phyloP scores from a whole-genome alignment of 2,113 vertebrate species.

The Hydrolagus affinis region DNA sequence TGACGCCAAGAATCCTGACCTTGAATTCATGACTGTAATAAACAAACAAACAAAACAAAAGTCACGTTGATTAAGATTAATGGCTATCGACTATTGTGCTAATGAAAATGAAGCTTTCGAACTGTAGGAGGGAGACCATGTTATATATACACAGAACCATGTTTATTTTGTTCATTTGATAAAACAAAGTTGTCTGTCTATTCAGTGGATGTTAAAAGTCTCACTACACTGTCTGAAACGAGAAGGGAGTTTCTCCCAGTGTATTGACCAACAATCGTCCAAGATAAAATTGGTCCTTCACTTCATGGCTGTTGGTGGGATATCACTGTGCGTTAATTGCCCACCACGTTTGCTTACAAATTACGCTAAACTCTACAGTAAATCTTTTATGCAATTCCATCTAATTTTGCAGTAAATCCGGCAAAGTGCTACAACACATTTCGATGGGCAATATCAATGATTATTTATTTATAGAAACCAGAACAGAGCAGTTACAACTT shows the following conservation, averaged over 20 bases:
- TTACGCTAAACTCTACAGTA: too few relatives aligned
- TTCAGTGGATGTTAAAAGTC: background rate
- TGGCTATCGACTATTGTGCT: constrained; percentile 3
- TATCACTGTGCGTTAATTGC: too few relatives aligned
- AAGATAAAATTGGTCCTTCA: background rate
- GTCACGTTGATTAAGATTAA: constrained; percentile 24
- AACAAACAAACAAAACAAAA: background rate
- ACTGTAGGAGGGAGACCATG: background rate
- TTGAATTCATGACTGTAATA: background rate
- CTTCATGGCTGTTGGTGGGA: background rate
- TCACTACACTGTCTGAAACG: background rate
- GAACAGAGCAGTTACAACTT: too few relatives aligned
- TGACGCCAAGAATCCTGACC: background rate
- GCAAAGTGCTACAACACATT: too few relatives aligned
- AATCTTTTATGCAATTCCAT: too few relatives aligned
- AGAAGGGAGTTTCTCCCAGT: background rate
- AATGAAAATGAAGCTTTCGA: constrained; percentile 11
- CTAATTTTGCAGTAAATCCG: too few relatives aligned
- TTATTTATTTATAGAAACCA: too few relatives aligned
- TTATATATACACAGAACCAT: background rate
- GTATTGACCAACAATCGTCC: background rate
- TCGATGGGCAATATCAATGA: too few relatives aligned
- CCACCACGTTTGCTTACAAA: too few relatives aligned
- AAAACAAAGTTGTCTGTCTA: background rate
- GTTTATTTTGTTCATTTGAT: background rate